Percentiles rank a stretch among this genome's conserved stretches.
These are phyloP conservation scores for Bufo gargarizans DNA, from an alignment of 2,113 vertebrate species.

Conservation along the genomic window DNA sequence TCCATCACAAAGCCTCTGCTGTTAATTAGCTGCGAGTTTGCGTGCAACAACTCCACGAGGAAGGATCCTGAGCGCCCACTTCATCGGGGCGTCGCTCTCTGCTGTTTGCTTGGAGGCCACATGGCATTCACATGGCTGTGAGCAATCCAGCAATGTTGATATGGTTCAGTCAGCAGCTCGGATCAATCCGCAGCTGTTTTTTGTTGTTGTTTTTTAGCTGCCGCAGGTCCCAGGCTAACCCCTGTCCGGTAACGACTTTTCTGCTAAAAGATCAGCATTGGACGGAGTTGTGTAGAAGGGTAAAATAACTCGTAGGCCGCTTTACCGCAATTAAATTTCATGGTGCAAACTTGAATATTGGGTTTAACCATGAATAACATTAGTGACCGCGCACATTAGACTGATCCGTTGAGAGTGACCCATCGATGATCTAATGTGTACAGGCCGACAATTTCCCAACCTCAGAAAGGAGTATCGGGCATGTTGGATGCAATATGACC, in stretches of 20 bases:
- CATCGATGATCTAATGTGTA: too few relatives aligned
- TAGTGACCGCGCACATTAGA: too few relatives aligned
- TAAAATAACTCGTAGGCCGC: background rate
- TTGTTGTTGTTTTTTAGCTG: background rate
- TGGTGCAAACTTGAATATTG: too few relatives aligned
- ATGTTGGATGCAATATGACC: too few relatives aligned
- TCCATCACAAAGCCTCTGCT: background rate
- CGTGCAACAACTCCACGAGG: background rate
- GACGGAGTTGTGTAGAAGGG: background rate
- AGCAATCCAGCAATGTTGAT: background rate
- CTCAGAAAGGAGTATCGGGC: too few relatives aligned
- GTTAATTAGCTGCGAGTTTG: background rate
- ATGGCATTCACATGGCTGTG: slow-evolving; percentile 36
- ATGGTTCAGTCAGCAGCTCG: slow-evolving; percentile 19
- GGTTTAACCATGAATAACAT: too few relatives aligned
- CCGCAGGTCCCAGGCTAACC: slow-evolving; percentile 14
- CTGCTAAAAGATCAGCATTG: background rate
- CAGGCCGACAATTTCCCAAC: too few relatives aligned
- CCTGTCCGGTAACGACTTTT: background rate
- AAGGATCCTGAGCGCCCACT: background rate
- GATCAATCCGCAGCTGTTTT: slow-evolving; percentile 25
- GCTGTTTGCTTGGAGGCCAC: slow-evolving; percentile 33
- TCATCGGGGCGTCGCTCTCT: slow-evolving; percentile 55
- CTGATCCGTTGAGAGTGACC: too few relatives aligned
- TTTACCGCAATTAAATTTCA: too few relatives aligned